Evolutionary conservation across 2,888 invertebrate species (phyloP), one percentile per base, ranked within the genome.

Genomic region (Tortrix viridana): DNA sequence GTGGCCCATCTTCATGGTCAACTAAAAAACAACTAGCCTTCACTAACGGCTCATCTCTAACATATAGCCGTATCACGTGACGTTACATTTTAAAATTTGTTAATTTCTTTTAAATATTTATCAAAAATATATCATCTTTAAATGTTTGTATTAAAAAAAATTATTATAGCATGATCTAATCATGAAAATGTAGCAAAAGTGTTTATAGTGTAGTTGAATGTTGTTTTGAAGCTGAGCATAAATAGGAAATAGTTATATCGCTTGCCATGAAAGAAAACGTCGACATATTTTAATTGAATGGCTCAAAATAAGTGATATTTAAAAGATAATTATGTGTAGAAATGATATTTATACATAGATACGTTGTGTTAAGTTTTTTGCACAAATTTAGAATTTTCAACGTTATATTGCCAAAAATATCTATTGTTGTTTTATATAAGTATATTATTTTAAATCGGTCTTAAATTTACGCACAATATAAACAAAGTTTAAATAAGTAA

Each of bases 1-100:
- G 52, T 92, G 92, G 92, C 92, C 92, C 0, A 85, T 92, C 57
- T 92, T 85, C 67, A 92, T 91, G 87, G 92, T 92, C 71, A 92
- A 92, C 74, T 92, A 80, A 75, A 48, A 46, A 57, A 60, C 4
- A 52, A 12, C 1, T 37, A 37, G 37, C 14, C 5, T 52, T n/a
- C 5, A 52, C 9, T 20, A 20, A 14, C 37, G 19, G 50, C 32
- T 49, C 18, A 26, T 18, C 12, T 14, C 18, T 22, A 32, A 49
- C 26, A 48, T 7, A 6, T 48, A 16, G 23, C 32, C 32, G 26
- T 48, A 48, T 18, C 16, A 49, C 26, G 32, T 26, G 18, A 49
- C 49, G 18, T 49, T 49, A 32, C 26, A 49, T 49, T 6, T 19
- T 32, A 9, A 19, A 26, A 49, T 26, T 26, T 18, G 26, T 49